These are phyloP conservation scores for Clusia tigrina DNA, from an alignment of 2,888 invertebrate genomes.

Conservation along the genomic window DNA sequence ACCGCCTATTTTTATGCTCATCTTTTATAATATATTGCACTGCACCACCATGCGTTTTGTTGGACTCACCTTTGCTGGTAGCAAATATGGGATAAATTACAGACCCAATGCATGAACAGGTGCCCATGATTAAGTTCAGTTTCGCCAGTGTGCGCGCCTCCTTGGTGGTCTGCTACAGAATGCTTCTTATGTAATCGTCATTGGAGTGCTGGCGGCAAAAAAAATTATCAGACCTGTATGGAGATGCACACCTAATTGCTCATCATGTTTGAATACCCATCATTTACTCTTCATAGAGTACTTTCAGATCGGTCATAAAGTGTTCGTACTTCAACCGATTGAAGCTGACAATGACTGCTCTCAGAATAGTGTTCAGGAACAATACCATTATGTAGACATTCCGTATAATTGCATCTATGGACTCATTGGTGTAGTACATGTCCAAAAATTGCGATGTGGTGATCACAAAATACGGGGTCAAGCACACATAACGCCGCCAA, in stretches of 20 bases:
- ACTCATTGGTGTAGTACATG: constrained; percentile 47
- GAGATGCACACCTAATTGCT: neutral
- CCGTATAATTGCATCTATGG: constrained; percentile 48
- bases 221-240: neutral
- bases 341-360: constrained; percentile 42
- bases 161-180: too few relatives aligned
- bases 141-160: too few relatives aligned
- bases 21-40: too few relatives aligned
- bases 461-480: constrained; percentile 44
- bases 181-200: too few relatives aligned
- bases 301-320: constrained; percentile 44
- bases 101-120: too few relatives aligned
- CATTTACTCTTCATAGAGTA: constrained; percentile 12
- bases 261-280: neutral
- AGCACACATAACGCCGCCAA: constrained; percentile 54
- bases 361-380: constrained; percentile 47
- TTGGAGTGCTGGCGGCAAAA: neutral
- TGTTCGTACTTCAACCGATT: constrained; percentile 45
- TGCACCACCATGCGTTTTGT: too few relatives aligned
- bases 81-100: too few relatives aligned
- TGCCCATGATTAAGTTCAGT: too few relatives aligned
- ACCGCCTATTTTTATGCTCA: too few relatives aligned
- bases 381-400: constrained; percentile 53
- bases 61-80: too few relatives aligned
- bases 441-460: constrained; percentile 50